A percentile compares a stretch with the other conserved stretches of the same genome.
These are phyloP conservation scores for Smutsia gigantea DNA, from an alignment of 2,797 vertebrate species.

Conservation along the genomic window DNA sequence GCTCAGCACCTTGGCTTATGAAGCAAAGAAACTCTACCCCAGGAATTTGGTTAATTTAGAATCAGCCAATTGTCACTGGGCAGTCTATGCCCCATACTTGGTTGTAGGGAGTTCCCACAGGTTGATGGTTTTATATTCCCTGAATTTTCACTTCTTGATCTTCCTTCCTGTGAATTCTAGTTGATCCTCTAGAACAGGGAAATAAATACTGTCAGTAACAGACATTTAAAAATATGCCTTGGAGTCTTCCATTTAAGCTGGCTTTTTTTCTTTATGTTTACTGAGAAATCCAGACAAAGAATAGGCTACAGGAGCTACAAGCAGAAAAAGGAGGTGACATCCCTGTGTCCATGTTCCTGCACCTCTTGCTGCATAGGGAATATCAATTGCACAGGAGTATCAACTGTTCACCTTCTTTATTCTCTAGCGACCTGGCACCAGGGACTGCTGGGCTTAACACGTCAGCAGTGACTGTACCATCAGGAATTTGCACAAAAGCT, in stretches of 20 bases:
- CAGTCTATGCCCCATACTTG: not conserved
- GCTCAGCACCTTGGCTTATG: not conserved
- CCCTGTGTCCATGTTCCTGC: too few relatives aligned
- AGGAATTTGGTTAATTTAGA: not conserved
- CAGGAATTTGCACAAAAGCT: not conserved
- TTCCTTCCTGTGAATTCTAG: not conserved
- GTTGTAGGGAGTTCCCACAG: constrained; percentile 28
- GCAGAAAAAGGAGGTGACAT: not conserved
- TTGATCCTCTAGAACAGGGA: not conserved
- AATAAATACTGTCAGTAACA: not conserved
- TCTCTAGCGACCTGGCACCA: not conserved
- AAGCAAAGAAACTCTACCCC: not conserved
- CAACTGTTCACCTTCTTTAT: not conserved
- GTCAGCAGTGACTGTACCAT: not conserved
- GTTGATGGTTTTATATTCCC: not conserved
- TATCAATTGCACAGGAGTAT: not conserved
- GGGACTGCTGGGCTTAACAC: not conserved
- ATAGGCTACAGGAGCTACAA: not conserved
- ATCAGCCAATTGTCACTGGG: not conserved
- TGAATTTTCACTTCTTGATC: constrained; percentile 35
- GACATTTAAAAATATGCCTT: not conserved
- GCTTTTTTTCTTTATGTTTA: not conserved
- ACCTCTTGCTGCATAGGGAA: not conserved
- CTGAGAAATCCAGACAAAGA: not conserved
- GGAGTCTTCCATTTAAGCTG: not conserved